Evolutionary conservation across 2,113 vertebrate species (phyloP), one percentile per base, ranked within the genome.

Genomic region (Pica pica): DNA sequence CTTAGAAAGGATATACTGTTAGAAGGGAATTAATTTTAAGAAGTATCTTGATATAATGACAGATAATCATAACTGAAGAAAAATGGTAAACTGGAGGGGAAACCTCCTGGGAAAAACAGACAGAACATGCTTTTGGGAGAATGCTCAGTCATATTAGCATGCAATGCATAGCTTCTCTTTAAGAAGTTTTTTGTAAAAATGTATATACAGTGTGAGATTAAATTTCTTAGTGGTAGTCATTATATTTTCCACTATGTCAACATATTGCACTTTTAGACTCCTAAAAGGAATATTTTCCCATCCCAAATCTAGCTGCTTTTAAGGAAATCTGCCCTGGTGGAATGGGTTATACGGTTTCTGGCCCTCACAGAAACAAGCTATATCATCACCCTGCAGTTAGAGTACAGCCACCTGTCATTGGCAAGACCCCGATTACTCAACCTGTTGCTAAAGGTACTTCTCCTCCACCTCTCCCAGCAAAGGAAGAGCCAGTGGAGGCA

Each of bases 251-350:
- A 97, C 93, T 98, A 97, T 98, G 96, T 98, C 97, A 97, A 97
- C 96, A 68, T 96, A 97, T 97, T 98, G 97, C 95, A 97, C 97
- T 98, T 97, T 98, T 98, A 98, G 98, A 97, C 96, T 98, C 98
- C 98, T 98, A 98, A 98, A 98, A 98, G 97, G 97, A 98, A 98
- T 98, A 98, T 98, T 98, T 98, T 98, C 97, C 98, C 97, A 96
- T 98, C 98, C 96, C 98, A 98, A 98, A 97, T 93, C 97, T 98
- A 99, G 99, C 98, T 96, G 98, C 98, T 96, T 99, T 99, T 98
- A 99, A 99, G 98, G 99, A 99, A 98, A 99, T 99, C 98, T 99
- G 99, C 98, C 99, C 99, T 87, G 99, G 99, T 97, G 99, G 99
- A 97, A 99, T 99, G 99, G 99, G 99, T 96, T 99, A 99, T 98